phyloP scores from a whole-genome alignment of 1,140 invertebrate genomes.

The Lepidotrigona ventralis region DNA sequence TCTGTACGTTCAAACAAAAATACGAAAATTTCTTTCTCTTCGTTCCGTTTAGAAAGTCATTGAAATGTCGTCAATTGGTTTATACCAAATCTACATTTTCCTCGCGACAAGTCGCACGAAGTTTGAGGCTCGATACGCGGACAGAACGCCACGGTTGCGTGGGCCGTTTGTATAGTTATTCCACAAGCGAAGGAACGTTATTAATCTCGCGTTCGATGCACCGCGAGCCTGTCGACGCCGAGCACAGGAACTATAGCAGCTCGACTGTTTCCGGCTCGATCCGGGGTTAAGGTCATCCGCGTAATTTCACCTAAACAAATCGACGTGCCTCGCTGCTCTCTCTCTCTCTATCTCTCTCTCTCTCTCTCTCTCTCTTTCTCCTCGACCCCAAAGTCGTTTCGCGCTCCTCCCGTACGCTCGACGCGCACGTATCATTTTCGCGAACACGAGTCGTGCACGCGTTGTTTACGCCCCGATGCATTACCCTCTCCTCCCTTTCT shows the following conservation, averaged over 20 bases:
- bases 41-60: no score
- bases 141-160: neutral
- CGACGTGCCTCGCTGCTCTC: constrained; percentile 39
- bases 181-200: constrained; percentile 25
- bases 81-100: neutral
- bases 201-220: constrained; percentile 25
- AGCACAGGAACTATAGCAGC: constrained; percentile 41
- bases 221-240: constrained; percentile 7
- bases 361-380: neutral
- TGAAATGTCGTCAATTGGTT: no score
- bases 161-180: constrained; percentile 12
- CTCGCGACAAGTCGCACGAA: neutral
- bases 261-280: constrained; percentile 61
- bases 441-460: constrained; percentile 20
- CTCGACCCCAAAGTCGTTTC: neutral
- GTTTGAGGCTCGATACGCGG: no score
- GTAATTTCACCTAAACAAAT: constrained; percentile 65
- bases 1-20: no score
- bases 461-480: constrained; percentile 33
- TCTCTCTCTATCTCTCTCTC: constrained; percentile 34
- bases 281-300: constrained; percentile 41
- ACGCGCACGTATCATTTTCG: constrained; percentile 34
- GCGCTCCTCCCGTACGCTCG: constrained; percentile 9
- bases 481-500: neutral
- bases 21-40: no score